Conservation (phyloP, 2,113 vertebrate species). For the Podilymbus podiceps region DNA sequence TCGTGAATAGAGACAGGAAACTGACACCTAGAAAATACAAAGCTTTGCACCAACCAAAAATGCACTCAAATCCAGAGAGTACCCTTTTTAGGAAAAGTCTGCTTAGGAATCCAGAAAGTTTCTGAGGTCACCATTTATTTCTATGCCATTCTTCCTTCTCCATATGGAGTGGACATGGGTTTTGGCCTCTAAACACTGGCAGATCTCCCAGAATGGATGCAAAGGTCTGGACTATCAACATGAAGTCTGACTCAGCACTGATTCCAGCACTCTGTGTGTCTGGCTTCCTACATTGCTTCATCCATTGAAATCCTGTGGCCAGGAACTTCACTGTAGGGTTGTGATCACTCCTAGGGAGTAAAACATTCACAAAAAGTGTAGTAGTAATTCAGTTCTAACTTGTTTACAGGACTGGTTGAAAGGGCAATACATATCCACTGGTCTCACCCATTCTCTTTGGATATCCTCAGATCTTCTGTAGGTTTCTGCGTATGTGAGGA, state of each 20-base stretch:
- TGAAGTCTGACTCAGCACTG: conserved; percentile 63
- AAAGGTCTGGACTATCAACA: conserved; percentile 47
- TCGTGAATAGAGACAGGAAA: background rate
- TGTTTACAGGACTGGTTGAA: background rate
- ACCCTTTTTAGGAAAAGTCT: conserved; percentile 7
- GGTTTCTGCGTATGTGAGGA: background rate
- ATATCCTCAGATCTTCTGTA: background rate
- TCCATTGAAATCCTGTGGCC: background rate
- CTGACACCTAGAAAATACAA: background rate
- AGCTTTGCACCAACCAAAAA: background rate
- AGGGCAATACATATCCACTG: background rate
- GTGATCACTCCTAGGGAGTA: background rate
- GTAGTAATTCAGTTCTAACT: background rate
- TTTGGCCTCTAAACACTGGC: conserved; percentile 57
- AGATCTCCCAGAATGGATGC: conserved; percentile 45
- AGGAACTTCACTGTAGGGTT: background rate
- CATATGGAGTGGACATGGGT: conserved; percentile 46
- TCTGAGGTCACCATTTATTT: conserved; percentile 41
- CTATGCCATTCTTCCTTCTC: conserved; percentile 7
- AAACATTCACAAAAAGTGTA: conserved; percentile 5
- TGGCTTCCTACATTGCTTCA: conserved; percentile 16
- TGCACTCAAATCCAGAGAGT: background rate
- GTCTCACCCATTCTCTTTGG: background rate
- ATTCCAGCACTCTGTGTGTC: conserved; percentile 10
- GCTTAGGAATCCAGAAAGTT: conserved; percentile 16